Evolutionary conservation across 2,113 vertebrate species (phyloP), one percentile per base, ranked within the genome.

Genomic region (Atlantisia rogersi): DNA sequence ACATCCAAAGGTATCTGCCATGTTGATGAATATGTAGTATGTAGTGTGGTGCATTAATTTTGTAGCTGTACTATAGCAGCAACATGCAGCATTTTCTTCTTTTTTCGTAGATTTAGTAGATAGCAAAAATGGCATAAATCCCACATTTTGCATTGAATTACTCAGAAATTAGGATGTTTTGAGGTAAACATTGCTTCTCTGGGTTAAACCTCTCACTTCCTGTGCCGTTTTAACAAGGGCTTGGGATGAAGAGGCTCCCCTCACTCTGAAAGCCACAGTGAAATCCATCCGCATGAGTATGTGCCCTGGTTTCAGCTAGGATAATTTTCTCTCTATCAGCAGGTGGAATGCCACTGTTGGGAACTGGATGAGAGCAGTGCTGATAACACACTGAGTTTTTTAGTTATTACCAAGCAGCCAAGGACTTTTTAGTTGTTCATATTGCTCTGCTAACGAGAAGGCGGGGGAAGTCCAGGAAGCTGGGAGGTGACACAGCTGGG

Each of bases 111-210:
- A 70, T 6, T 58, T 65, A 58, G 9, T 50, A 50, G 15, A 12
- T 52, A 65, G 11, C 8, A 73, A 82, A 69, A 75, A 44, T 58
- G 14, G 19, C 6, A 39, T 73, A 90, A 85, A n/a, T 12, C 4
- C 7, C 16, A 74, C 0, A 0, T 69, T 92, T 92, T 5, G 2
- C 12, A 40, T 12, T 35, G 71, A 91, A 71, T 3, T 4, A 35
- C 24, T 69, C 1, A 2, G 65, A 90, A 90, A 92, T 83, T 46
- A 63, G 10, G 42, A 55, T 55, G 18, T 17, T 77, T 79, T 44
- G 22, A 81, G 15, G 17, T 73, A 44, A 90, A 58, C 0, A 1
- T 85, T 82, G 5, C 20, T 26, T 64, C 6, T 75, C 24, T 69
- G 18, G 32, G 24, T 14, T 90, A 77, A 88, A 53, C 10, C 18